Percentiles rank a stretch among this genome's conserved stretches.
These are phyloP conservation scores for Pediacus dermestoides DNA, from an alignment of 2,888 invertebrate species.

Conservation along the genomic window DNA sequence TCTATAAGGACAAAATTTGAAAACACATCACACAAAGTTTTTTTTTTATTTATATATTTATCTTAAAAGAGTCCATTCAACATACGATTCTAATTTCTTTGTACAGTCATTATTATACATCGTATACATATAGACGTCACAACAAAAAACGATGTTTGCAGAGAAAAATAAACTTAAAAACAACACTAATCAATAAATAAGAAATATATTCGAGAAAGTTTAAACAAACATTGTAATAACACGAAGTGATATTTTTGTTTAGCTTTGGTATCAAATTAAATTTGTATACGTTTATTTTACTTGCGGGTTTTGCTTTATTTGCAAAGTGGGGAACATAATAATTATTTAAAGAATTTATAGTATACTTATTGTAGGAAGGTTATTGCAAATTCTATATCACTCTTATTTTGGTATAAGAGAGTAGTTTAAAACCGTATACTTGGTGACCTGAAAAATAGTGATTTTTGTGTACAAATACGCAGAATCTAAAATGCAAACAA, in stretches of 20 bases:
- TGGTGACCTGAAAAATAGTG: too few species aligned
- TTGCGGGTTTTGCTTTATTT: too few species aligned
- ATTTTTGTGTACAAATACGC: too few species aligned
- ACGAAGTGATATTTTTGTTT: constrained; percentile 5
- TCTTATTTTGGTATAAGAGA: too few species aligned
- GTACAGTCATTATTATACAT: constrained; percentile 45
- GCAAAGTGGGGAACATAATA: too few species aligned
- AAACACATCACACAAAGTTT: constrained; percentile 39
- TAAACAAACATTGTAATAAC: constrained; percentile 4
- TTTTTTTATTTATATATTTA: too few species aligned
- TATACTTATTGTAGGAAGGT: too few species aligned
- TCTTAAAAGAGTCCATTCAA: constrained; percentile 30
- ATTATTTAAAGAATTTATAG: too few species aligned
- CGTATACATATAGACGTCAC: constrained; percentile 18
- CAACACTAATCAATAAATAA: constrained; percentile 15
- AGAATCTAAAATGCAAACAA: too few species aligned
- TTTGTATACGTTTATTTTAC: constrained; percentile 2
- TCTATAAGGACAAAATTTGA: constrained; percentile 14
- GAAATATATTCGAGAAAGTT: constrained; percentile 12
- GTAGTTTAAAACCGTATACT: too few species aligned
- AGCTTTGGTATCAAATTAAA: not conserved
- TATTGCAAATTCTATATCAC: too few species aligned
- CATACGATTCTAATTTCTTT: constrained; percentile 32
- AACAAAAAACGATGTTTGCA: constrained; percentile 16
- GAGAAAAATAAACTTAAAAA: too few species aligned